Base-by-base conservation (phyloP, 2,113 vertebrate genomes). In the Labeo rohita region DNA sequence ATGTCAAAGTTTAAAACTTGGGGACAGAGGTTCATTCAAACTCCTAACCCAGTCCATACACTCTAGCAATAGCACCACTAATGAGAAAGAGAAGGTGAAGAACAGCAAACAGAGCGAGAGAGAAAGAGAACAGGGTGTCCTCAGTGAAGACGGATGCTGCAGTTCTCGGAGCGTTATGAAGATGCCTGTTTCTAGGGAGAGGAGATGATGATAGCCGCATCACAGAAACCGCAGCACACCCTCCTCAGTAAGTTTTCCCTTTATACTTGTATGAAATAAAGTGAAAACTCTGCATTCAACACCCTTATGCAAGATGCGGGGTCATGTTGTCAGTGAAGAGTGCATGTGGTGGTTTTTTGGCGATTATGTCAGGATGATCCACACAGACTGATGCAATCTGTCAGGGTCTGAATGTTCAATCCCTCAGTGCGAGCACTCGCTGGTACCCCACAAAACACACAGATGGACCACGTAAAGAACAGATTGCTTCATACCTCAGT, bases 321-420 rank as follows among this genome's bases (percentile, higher is more conserved):
- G 21, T 47, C 63, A 81, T 6, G 65, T 23, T 21, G 16, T 82
- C 5, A 68, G 52, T n/a, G 47, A 65, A 65, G 36, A 61, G 39
- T n/a, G 11, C 23, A 2, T 39, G 13, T 50, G n/a, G 15, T 78
- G 76, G 13, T 66, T 61, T 66, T 52, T 73, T 28, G 59, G 50
- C n/a, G 36, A 73, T 83, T 23, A 59, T 73, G 82, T 84, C 82
- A 84, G 50, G 82, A 84, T 84, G 82, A 74, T 68, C 82, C 2
- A 4, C 12, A 39, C 50, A n/a, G 63, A 12, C 61, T 68, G 11
- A 23, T 23, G 68, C 68, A 84, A 83, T 45, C 85, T 54, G 59
- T 68, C 80, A 47, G 13, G 21, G 72, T 45, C 43, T 75, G 43
- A n/a, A 52, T 68, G 59, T 56, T 82, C 45, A 54, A 45, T 16